Percentiles rank a stretch among this genome's conserved stretches.
phyloP scores from a whole-genome alignment of 2,797 vertebrate genomes.

The Odontamblyopus lacepedii region DNA sequence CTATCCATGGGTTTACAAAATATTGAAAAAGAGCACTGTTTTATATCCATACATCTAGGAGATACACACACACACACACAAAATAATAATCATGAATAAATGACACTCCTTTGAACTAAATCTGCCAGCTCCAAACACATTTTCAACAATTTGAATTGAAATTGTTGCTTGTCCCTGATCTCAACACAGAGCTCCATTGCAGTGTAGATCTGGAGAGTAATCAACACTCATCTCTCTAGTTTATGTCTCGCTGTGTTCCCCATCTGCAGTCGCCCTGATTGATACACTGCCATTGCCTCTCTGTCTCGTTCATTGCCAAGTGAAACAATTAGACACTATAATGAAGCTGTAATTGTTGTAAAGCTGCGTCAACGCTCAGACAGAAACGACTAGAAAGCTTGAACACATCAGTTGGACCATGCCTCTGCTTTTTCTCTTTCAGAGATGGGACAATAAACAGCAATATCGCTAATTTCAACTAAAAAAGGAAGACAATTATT shows the following conservation, averaged over 20 bases:
- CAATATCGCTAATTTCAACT: too few species aligned
- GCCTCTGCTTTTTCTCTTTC: not conserved
- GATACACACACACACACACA: too few species aligned
- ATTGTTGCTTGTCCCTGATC: not conserved
- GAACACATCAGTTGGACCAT: conserved; percentile 2
- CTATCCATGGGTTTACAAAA: too few species aligned
- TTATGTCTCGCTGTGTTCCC: conserved; percentile 30
- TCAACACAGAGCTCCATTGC: not conserved
- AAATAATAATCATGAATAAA: too few species aligned
- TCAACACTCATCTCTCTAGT: conserved; percentile 6
- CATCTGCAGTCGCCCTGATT: conserved; percentile 25
- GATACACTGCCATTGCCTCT: conserved; percentile 4
- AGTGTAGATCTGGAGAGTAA: not conserved
- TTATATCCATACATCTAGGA: too few species aligned
- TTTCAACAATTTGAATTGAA: not conserved
- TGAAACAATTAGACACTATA: conserved; percentile 52
- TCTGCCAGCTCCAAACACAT: too few species aligned
- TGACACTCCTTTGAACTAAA: too few species aligned
- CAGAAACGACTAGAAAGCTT: not conserved
- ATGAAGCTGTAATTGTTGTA: conserved; percentile 50
- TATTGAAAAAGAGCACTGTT: too few species aligned
- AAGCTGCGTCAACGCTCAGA: conserved; percentile 14
- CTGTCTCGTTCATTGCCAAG: conserved; percentile 34
- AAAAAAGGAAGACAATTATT: too few species aligned
- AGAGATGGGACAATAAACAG: too few species aligned